Evolutionary conservation across 64 coral and sea anemone genomes (phyloP), one percentile per base, ranked within the genome.

Genomic region (Trachythela sp.): DNA sequence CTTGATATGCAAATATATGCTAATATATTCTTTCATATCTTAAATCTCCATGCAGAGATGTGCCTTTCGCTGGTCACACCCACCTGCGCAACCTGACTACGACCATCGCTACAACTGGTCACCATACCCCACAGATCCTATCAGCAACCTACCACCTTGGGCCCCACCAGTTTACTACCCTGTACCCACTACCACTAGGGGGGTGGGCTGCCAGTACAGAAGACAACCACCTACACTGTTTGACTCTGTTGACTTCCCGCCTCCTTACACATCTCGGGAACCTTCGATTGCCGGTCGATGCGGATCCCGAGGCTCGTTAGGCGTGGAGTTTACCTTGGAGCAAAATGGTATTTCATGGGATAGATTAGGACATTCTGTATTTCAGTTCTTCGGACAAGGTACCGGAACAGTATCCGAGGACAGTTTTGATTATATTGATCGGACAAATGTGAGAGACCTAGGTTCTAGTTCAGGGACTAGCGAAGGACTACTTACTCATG

Each of bases 91-190:
- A 38, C 75, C 26, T 34, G 33, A 35, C 30, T 80, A 35, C 2
- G 75, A 80, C 37, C 75, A 80, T 39, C 33, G 75, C 37, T 80
- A 80, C 75, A 80, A 80, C 75, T 80, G 75, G 75, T 39, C 37
- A 80, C 33, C 75, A 0, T 80, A 15, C 37, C 33, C 75, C 13
- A 4, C 75, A 2, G 75, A 80, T 37, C 75, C 75, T 35, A 37
- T 39, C 20, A 39, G 20, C 37, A 37, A 37, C 33, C 31, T 80
- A 4, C 75, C 75, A 80, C 75, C 75, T 4, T 80, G 75, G 33
- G 75, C 75, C 13, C 75, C 75, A 80, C 75, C 75, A 10, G 35
- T 80, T 37, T 80, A 80, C 34, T 80, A 2, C 37, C 26, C 9
- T 18, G 37, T 35, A 17, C 75, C 31, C 8, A 80, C 2, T 18